Conservation (phyloP, 2,113 vertebrate species). For the Oncorhynchus tshawytscha region DNA sequence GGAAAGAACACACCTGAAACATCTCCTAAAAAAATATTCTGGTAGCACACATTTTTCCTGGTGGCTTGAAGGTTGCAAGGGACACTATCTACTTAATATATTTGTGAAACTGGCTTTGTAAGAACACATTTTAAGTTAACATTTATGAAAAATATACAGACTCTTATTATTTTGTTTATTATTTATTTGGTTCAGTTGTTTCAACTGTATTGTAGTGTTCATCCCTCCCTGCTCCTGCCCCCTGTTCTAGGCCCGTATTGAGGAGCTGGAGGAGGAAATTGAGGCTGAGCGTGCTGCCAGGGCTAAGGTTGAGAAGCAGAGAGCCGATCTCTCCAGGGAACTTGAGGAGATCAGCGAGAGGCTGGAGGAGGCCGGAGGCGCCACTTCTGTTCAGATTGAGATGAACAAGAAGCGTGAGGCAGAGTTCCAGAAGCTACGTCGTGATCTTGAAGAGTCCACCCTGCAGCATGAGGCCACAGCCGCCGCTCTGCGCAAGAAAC, state of each 20-base stretch:
- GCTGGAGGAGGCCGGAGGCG: constrained; percentile 25
- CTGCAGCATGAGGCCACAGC: constrained; percentile 51
- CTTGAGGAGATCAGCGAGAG: constrained; percentile 13
- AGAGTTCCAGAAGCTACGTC: constrained; percentile 54
- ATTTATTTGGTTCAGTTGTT: too few relatives aligned
- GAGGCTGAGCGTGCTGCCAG: constrained; percentile 11
- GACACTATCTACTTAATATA: neutral
- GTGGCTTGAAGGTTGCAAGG: neutral
- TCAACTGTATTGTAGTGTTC: too few relatives aligned
- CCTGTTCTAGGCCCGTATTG: constrained; percentile 39
- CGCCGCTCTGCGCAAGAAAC: constrained; percentile 54
- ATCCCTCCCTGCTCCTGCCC: too few relatives aligned
- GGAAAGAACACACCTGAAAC: too few relatives aligned
- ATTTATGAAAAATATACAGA: neutral
- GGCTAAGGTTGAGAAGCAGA: constrained; percentile 8
- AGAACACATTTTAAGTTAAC: neutral
- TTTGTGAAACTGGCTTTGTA: neutral
- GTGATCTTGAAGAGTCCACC: constrained; percentile 50
- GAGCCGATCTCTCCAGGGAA: constrained; percentile 6
- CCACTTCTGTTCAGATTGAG: constrained; percentile 46
- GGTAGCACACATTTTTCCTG: too few relatives aligned
- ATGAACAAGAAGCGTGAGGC: constrained; percentile 51
- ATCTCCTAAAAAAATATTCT: neutral
- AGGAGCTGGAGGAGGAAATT: constrained; percentile 48
- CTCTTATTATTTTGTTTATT: neutral